Percentiles rank a stretch among this genome's conserved stretches.
Evolutionary conservation across 1,140 invertebrate genomes (phyloP).

Genomic region (Carposina sasakii): DNA sequence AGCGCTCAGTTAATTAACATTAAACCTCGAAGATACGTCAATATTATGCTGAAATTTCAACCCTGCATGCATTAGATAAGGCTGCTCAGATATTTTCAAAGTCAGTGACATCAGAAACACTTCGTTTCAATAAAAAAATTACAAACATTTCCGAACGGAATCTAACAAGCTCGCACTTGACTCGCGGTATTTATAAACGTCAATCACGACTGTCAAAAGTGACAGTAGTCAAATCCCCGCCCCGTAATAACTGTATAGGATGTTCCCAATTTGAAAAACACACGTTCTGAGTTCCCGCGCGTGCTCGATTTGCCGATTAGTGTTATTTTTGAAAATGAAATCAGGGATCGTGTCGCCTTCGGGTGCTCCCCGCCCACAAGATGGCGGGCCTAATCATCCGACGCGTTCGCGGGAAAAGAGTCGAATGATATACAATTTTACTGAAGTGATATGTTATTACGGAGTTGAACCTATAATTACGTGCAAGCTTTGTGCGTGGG

Average conservation of each 20-base stretch:
- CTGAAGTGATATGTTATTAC: conserved; percentile 70
- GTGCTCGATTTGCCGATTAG: conserved; percentile 66
- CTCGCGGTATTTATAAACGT: conserved; percentile 60
- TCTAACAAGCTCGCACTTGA: conserved; percentile 60
- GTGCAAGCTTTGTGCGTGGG: conserved; percentile 61
- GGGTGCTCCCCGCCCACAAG: conserved; percentile 63
- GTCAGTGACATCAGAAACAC: conserved; percentile 50
- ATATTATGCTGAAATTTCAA: conserved; percentile 25
- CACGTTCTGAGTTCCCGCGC: conserved; percentile 57
- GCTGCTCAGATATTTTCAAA: neutral
- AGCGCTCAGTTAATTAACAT: conserved; percentile 55
- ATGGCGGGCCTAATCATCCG: conserved; percentile 66
- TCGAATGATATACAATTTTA: conserved; percentile 70
- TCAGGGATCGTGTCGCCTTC: conserved; percentile 63
- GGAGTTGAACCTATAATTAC: conserved; percentile 64
- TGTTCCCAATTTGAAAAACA: conserved; percentile 65
- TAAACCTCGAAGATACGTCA: conserved; percentile 27
- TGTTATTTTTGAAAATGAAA: conserved; percentile 68
- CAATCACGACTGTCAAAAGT: conserved; percentile 65
- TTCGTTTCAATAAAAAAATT: conserved; percentile 55
- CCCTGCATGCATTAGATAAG: conserved; percentile 5
- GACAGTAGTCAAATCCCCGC: conserved; percentile 66
- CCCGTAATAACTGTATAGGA: conserved; percentile 59
- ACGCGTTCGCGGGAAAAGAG: conserved; percentile 53
- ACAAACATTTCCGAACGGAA: conserved; percentile 42